Conservation (phyloP, 2,797 vertebrate genomes). For the Falco biarmicus region DNA sequence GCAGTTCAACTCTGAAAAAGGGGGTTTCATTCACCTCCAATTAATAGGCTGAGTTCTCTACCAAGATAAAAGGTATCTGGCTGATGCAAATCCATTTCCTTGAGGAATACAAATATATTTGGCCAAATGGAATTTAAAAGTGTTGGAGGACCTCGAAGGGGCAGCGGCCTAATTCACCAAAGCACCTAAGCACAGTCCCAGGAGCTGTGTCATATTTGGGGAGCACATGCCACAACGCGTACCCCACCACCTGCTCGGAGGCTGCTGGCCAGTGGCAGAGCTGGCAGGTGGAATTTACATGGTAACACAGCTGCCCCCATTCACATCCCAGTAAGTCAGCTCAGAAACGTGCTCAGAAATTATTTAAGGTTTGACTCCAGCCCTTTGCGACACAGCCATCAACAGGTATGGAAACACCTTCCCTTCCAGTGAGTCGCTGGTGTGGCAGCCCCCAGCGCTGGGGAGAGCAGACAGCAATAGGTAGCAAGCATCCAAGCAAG, state of each 20-base stretch:
- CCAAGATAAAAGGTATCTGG: background rate
- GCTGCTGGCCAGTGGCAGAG: background rate
- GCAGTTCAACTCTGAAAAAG: background rate
- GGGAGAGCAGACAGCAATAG: background rate
- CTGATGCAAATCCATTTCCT: background rate
- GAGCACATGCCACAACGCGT: accelerated
- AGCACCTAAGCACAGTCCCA: background rate
- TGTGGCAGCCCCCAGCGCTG: background rate
- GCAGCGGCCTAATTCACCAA: background rate
- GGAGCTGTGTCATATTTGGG: background rate
- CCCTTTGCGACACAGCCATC: background rate
- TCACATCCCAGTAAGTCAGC: background rate
- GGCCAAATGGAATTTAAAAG: background rate
- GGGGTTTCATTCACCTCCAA: background rate
- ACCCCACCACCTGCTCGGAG: accelerated
- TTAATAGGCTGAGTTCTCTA: background rate
- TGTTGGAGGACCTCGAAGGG: background rate
- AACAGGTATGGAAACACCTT: background rate
- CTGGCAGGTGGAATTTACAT: background rate
- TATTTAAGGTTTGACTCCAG: background rate
- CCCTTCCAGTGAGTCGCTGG: accelerated
- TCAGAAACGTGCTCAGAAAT: background rate
- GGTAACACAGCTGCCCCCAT: background rate
- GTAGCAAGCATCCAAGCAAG: background rate
- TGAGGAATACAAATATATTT: background rate